A percentile compares a stretch with the other conserved stretches of the same genome.
These are phyloP conservation scores for Cepaea nemoralis DNA, from an alignment of 1,140 invertebrate genomes.

Conservation along the genomic window DNA sequence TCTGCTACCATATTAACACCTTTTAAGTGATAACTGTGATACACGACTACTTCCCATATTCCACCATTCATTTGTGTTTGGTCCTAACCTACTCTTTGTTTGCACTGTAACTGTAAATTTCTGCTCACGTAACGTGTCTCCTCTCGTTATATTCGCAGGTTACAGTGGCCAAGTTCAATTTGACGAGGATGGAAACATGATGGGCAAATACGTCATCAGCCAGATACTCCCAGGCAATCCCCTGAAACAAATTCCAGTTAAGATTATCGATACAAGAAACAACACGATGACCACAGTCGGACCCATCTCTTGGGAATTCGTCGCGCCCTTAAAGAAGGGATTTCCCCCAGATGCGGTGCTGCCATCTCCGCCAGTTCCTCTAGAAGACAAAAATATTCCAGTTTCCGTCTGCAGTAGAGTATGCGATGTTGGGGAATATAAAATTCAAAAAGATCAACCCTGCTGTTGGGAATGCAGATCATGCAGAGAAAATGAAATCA, in stretches of 20 bases:
- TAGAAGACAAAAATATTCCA: conserved; percentile 26
- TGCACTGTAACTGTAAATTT: too few species aligned
- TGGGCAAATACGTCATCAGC: conserved; percentile 42
- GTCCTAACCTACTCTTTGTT: too few species aligned
- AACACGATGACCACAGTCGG: background rate
- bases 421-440: conserved; percentile 31
- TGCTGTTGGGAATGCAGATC: conserved; percentile 46
- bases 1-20: too few species aligned
- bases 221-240: conserved; percentile 28
- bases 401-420: conserved; percentile 47
- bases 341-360: background rate
- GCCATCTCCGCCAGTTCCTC: background rate
- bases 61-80: too few species aligned
- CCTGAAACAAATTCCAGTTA: background rate
- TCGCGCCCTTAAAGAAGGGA: background rate
- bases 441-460: conserved; percentile 3
- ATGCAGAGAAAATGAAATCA: conserved; percentile 51
- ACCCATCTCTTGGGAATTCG: background rate
- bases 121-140: too few species aligned
- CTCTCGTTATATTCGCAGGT: conserved; percentile 1
- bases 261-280: conserved; percentile 30
- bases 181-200: conserved; percentile 43
- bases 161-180: conserved; percentile 31
- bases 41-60: too few species aligned
- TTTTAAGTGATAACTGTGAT: too few species aligned